Percentiles rank a stretch among this genome's conserved stretches.
Evolutionary conservation across 2,797 vertebrate species (phyloP).

Genomic region (Echeneis naucrates): DNA sequence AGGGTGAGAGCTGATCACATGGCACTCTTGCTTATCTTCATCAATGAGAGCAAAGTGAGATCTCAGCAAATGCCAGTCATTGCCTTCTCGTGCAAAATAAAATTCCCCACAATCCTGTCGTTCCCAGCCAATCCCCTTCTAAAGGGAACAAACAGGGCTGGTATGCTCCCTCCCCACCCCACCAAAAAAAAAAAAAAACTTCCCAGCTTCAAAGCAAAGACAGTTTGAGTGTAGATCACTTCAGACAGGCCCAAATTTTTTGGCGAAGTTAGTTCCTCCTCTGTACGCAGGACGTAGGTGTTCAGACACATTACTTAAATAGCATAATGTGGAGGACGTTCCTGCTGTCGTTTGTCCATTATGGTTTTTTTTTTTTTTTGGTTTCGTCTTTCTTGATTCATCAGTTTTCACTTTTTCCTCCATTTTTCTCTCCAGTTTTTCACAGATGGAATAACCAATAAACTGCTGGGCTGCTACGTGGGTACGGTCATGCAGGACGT

Average conservation of each 20-base stretch:
- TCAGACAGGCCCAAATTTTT: constrained; percentile 15
- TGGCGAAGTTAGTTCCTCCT: background rate
- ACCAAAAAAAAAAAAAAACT: constrained; percentile 24
- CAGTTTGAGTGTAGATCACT: constrained; percentile 37
- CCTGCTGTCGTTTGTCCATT: background rate
- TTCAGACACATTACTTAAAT: background rate
- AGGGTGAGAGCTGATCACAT: constrained; percentile 50
- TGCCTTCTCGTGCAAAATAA: constrained; percentile 72
- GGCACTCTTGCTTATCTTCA: constrained; percentile 47
- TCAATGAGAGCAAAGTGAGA: constrained; percentile 64
- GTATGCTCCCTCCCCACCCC: constrained; percentile 54
- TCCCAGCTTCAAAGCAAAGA: constrained; percentile 33
- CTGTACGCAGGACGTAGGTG: constrained; percentile 7
- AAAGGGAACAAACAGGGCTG: constrained; percentile 66
- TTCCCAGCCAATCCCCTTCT: constrained; percentile 61
- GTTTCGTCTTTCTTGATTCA: constrained; percentile 3
- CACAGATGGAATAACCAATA: constrained; percentile 98
- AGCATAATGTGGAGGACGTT: background rate
- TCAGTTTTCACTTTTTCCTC: constrained; percentile 3
- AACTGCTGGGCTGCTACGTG: constrained; percentile 94
- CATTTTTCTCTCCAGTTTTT: constrained; percentile 85
- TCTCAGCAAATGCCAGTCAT: constrained; percentile 80
- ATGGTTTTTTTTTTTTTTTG: background rate
- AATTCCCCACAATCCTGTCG: constrained; percentile 76
- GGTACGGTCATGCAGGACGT: constrained; percentile 89